Evolutionary conservation across 1,140 invertebrate genomes (phyloP).

Genomic region (Dinoponera quadriceps): DNA sequence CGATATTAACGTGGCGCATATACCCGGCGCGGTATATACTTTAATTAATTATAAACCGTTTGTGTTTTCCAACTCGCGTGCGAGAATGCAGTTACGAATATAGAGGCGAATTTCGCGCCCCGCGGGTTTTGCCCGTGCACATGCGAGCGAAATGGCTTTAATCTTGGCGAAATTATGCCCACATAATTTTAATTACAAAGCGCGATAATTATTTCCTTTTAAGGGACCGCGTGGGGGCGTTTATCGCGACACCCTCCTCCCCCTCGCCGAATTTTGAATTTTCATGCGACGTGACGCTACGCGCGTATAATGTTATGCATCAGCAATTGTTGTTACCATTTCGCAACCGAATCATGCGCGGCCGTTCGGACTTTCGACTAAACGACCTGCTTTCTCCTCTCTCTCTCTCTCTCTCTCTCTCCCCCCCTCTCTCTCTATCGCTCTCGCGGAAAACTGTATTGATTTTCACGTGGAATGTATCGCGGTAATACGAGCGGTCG

Average conservation of each 20-base stretch:
- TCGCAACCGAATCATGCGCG: constrained; percentile 35
- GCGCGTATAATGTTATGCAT: constrained; percentile 29
- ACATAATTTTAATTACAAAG: constrained; percentile 34
- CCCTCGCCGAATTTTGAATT: constrained; percentile 32
- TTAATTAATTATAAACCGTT: constrained; percentile 30
- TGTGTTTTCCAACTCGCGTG: not conserved
- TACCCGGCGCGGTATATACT: not conserved
- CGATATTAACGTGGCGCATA: not conserved
- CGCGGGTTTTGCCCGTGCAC: not conserved
- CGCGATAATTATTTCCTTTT: constrained; percentile 40
- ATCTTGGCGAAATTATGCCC: constrained; percentile 33
- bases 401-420: constrained; percentile 15
- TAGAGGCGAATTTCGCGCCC: not conserved
- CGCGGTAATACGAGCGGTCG: constrained; percentile 7
- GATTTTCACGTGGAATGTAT: constrained; percentile 35
- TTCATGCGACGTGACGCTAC: not conserved
- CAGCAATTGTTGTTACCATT: constrained; percentile 59
- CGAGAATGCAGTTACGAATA: not conserved
- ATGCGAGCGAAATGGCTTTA: constrained; percentile 1
- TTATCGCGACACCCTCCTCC: not conserved
- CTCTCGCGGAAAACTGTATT: constrained; percentile 35
- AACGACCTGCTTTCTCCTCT: not conserved
- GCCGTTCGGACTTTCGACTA: constrained; percentile 10
- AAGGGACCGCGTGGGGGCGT: not conserved
- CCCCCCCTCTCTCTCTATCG: not conserved